phyloP scores from a whole-genome alignment of 2,797 vertebrate species.

The Pipistrellus kuhlii region DNA sequence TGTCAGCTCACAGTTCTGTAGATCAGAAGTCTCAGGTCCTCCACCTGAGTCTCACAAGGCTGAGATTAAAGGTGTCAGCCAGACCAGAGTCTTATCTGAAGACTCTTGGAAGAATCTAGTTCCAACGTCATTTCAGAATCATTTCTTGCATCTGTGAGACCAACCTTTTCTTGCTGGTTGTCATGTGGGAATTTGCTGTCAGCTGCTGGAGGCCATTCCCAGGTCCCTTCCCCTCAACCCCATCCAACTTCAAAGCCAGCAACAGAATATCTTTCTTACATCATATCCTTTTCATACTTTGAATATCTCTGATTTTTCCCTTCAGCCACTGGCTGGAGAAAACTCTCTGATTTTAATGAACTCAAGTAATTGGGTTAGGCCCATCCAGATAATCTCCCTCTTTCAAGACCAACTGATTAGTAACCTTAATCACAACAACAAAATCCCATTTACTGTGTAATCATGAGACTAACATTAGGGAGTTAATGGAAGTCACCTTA shows the following conservation, averaged over 20 bases:
- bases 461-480: neutral
- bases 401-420: neutral
- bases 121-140: neutral
- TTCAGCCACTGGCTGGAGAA: neutral
- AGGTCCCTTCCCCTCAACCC: neutral
- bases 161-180: neutral
- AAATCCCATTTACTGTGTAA: neutral
- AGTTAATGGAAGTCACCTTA: neutral
- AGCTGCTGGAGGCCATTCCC: neutral
- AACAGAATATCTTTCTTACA: neutral
- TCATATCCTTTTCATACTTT: neutral
- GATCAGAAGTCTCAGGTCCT: neutral
- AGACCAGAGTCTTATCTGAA: neutral
- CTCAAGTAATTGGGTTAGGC: neutral
- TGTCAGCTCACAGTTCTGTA: neutral
- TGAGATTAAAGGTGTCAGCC: neutral
- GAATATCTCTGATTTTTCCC: neutral
- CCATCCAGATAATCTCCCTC: neutral
- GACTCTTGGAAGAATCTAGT: neutral
- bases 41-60: neutral
- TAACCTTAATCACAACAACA: neutral
- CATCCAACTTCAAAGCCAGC: neutral
- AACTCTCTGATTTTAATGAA: neutral
- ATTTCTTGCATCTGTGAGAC: neutral
- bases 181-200: neutral